phyloP scores from a whole-genome alignment of 1,140 invertebrate genomes.

The Drosophila oshimai region DNA sequence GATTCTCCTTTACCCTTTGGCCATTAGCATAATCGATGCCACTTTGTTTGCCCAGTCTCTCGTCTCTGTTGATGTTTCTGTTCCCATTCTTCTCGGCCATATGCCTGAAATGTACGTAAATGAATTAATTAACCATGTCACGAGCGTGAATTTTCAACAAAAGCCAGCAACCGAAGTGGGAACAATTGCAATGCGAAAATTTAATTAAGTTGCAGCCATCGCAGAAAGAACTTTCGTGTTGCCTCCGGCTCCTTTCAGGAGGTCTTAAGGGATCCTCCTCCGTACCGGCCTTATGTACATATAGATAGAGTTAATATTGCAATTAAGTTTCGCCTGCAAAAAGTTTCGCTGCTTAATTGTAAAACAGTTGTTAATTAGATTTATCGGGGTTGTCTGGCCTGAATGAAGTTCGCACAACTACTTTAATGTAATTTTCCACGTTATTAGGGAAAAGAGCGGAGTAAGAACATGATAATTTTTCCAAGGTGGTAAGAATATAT shows the following conservation, averaged over 20 bases:
- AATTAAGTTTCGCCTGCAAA: conserved; percentile 53
- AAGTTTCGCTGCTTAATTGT: conserved; percentile 51
- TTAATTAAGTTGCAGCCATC: conserved; percentile 68
- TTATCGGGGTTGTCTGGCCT: conserved; percentile 22
- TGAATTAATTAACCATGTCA: conserved; percentile 78
- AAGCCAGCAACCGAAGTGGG: conserved; percentile 43
- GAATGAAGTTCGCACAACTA: background rate
- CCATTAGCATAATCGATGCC: conserved; percentile 74
- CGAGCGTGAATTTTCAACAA: conserved; percentile 69
- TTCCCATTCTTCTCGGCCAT: conserved; percentile 30
- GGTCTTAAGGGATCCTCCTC: background rate
- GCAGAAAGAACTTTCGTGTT: conserved; percentile 14
- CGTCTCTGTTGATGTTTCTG: conserved; percentile 2
- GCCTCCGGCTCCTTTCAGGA: conserved; percentile 1
- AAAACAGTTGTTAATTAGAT: conserved; percentile 58
- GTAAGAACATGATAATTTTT: too few relatives aligned
- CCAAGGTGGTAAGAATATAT: background rate
- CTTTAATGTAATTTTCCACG: conserved; percentile 2
- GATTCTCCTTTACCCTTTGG: background rate
- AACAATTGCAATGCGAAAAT: conserved; percentile 72
- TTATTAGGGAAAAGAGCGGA: background rate
- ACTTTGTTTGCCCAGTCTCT: conserved; percentile 51
- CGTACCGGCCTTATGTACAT: background rate
- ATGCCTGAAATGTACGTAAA: conserved; percentile 61
- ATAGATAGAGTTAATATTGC: conserved; percentile 58